phyloP scores from a whole-genome alignment of 1,140 invertebrate species.

The Zaprionus camerounensis region DNA sequence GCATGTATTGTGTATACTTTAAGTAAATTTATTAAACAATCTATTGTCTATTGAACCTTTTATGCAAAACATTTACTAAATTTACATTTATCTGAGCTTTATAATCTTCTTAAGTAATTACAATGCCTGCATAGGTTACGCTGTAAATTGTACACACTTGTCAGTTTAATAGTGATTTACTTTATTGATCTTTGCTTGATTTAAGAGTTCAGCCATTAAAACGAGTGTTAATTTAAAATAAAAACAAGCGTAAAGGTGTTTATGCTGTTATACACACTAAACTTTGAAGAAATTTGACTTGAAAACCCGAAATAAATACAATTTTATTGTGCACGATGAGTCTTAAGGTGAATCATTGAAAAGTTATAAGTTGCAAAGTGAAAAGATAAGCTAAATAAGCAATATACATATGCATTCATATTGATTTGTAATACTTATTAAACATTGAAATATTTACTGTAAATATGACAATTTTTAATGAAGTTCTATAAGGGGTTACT shows the following conservation, averaged over 20 bases:
- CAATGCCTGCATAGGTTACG: too few relatives aligned
- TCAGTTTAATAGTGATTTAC: background rate
- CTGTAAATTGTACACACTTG: background rate
- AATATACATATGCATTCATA: background rate
- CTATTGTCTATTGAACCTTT: too few relatives aligned
- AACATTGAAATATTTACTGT: background rate
- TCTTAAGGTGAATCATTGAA: conserved; percentile 8
- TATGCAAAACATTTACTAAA: too few relatives aligned
- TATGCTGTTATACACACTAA: conserved; percentile 10
- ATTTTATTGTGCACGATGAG: conserved; percentile 7
- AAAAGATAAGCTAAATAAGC: background rate
- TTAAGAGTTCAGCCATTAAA: conserved; percentile 12
- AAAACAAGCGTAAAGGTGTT: conserved; percentile 16
- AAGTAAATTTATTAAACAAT: too few relatives aligned
- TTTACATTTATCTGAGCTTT: too few relatives aligned
- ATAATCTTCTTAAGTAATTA: too few relatives aligned
- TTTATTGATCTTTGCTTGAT: conserved; percentile 6
- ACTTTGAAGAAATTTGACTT: conserved; percentile 5
- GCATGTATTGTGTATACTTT: too few relatives aligned
- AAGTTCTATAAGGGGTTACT: too few relatives aligned
- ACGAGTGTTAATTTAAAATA: background rate
- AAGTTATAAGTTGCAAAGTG: background rate
- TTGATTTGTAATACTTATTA: background rate
- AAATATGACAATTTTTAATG: too few relatives aligned
- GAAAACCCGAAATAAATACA: conserved; percentile 14